A percentile compares a stretch with the other conserved stretches of the same genome.
Conservation (phyloP, 2,888 invertebrate genomes). For the Metallyticus violacea region DNA sequence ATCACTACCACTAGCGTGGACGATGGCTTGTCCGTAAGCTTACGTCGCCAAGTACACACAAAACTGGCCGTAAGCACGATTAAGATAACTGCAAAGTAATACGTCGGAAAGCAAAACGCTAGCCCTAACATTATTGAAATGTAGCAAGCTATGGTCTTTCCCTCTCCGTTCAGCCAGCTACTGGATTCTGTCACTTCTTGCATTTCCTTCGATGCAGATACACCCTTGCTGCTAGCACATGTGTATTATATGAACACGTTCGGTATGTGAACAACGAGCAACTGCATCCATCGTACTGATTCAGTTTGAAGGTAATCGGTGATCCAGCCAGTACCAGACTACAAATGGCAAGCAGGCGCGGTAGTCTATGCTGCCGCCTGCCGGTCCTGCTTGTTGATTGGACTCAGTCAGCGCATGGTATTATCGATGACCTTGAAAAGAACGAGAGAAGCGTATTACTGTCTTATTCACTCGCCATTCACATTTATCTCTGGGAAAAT, state of each 20-base stretch:
- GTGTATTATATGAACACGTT: neutral
- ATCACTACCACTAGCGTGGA: constrained; percentile 36
- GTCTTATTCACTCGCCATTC: too few relatives aligned
- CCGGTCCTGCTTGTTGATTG: neutral
- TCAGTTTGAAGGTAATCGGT: neutral
- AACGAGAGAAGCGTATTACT: too few relatives aligned
- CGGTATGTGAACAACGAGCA: neutral
- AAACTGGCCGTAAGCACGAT: neutral
- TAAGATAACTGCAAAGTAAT: neutral
- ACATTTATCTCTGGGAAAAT: too few relatives aligned
- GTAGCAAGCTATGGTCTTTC: neutral
- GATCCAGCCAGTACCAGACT: neutral
- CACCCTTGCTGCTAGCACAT: too few relatives aligned
- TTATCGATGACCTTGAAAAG: neutral
- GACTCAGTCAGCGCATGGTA: too few relatives aligned
- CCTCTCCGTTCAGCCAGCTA: neutral
- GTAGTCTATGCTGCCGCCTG: too few relatives aligned
- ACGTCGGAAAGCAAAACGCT: neutral
- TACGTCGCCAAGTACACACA: neutral
- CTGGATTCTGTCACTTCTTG: neutral
- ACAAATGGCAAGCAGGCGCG: neutral
- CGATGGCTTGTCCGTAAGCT: neutral
- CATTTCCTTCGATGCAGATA: neutral
- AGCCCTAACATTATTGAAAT: neutral
- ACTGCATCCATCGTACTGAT: neutral